Percentiles rank a stretch among this genome's conserved stretches.
phyloP scores from a whole-genome alignment of 2,888 invertebrate species.

The Herminia tarsipennalis region DNA sequence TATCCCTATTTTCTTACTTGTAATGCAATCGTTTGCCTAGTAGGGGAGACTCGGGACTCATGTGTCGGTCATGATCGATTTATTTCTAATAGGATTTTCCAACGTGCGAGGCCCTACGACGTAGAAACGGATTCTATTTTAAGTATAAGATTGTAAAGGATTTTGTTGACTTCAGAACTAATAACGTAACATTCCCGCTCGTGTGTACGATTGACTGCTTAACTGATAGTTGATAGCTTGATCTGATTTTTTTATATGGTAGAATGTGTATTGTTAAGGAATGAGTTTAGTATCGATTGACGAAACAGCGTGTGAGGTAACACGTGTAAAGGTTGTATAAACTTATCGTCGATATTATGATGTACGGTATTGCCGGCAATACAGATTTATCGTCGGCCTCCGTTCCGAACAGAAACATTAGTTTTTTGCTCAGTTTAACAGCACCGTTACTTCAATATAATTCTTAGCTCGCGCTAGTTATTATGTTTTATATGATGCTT shows the following conservation, averaged over 20 bases:
- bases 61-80: conserved; percentile 38
- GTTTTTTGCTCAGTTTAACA: conserved; percentile 56
- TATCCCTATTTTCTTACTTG: conserved; percentile 39
- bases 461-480: conserved; percentile 22
- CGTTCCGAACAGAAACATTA: conserved; percentile 41
- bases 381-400: conserved; percentile 40
- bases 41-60: conserved; percentile 21
- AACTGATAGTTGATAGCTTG: too few species aligned
- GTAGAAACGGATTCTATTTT: conserved; percentile 34
- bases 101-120: conserved; percentile 28
- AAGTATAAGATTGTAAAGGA: conserved; percentile 19
- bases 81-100: conserved; percentile 43
- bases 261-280: neutral
- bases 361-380: conserved; percentile 6
- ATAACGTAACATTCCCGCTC: neutral
- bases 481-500: too few species aligned
- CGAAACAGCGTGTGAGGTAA: neutral
- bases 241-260: neutral
- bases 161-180: conserved; percentile 15
- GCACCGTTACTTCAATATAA: conserved; percentile 51
- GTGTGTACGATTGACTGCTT: neutral
- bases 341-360: conserved; percentile 10
- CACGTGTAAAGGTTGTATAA: conserved; percentile 10
- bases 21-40: conserved; percentile 35
- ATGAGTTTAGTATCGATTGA: neutral